A percentile compares a stretch with the other conserved stretches of the same genome.
Conservation (phyloP, 1,140 invertebrate genomes). For the Caenorhabditis elegans region WBcel235 BX284606.5:15226001-15226500, state of each 20-base stretch:
- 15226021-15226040: not conserved
- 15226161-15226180: too few relatives aligned
- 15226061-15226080: too few relatives aligned
- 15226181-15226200: too few relatives aligned
- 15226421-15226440: slow-evolving; percentile 19
- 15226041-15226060: not conserved
- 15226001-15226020: not conserved
- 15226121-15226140: too few relatives aligned
- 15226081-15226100: not conserved
- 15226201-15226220: too few relatives aligned
- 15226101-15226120: too few relatives aligned
- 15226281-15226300: not conserved
- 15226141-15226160: too few relatives aligned
- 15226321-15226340: slow-evolving; percentile 5
- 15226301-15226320: slow-evolving; percentile 27
- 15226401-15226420: slow-evolving; percentile 18
- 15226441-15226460: not conserved
- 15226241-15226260: too few relatives aligned
- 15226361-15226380: not conserved
- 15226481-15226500: slow-evolving; percentile 9
- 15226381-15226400: slow-evolving; percentile 32
- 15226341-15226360: slow-evolving; percentile 4
- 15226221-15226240: too few relatives aligned
- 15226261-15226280: not conserved
- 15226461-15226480: not conserved